These are phyloP conservation scores for Sturnus vulgaris DNA, from an alignment of 2,113 vertebrate species.

Conservation along the genomic window DNA sequence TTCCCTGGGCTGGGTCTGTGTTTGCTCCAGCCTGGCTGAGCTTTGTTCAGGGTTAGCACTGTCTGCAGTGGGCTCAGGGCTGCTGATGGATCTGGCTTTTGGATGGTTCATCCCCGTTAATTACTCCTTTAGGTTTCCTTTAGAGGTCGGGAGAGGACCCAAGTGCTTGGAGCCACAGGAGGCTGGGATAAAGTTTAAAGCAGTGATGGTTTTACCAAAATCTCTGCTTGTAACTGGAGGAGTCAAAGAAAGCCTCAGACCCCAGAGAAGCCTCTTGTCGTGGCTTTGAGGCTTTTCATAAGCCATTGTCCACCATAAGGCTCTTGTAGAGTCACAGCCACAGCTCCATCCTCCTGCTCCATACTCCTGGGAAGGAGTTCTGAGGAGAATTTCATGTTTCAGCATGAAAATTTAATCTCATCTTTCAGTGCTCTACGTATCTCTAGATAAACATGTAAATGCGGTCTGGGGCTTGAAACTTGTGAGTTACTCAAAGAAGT, in stretches of 20 bases:
- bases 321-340: neutral
- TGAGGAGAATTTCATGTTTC: neutral
- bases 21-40: neutral
- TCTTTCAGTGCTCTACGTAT: neutral
- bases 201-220: neutral
- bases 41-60: neutral
- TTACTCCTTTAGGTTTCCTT: neutral
- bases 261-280: neutral
- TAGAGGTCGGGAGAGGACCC: neutral
- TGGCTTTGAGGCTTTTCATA: neutral
- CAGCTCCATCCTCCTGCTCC: neutral
- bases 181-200: neutral
- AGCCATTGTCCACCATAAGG: neutral
- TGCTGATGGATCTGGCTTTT: neutral
- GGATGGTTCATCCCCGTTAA: neutral
- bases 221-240: neutral
- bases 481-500: neutral
- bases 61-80: neutral
- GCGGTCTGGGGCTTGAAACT: neutral
- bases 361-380: neutral
- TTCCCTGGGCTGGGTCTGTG: neutral
- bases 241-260: neutral
- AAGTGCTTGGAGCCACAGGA: neutral
- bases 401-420: neutral
- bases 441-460: fast-evolving